Evolutionary conservation across 2,797 vertebrate species (phyloP), one percentile per base, ranked within the genome.

Genomic region (Phataginus tetradactyla): DNA sequence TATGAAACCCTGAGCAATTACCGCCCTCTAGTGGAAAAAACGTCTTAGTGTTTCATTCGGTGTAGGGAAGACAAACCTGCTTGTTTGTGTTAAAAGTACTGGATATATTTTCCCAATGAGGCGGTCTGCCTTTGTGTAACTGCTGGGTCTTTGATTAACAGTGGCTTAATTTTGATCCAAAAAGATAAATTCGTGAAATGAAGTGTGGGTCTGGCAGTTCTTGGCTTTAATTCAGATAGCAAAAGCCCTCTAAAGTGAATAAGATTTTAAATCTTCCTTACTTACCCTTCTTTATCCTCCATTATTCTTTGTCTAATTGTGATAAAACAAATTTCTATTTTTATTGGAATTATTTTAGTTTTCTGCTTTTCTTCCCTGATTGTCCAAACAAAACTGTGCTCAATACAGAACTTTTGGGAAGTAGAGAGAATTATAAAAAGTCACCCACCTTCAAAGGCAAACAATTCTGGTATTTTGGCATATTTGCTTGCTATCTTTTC

Each of bases 21-120:
- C 6, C 79, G 96, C 98, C 97, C 93, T 96, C 98, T 98, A 55
- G 98, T 96, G 98, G 97, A 69, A 5, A 29, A 91, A 37, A 32
- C 45, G 57, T 42, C 14, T 37, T 75, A 86, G 72, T 74, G 4
- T 61, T 55, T 90, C 57, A 1, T 17, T 66, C 7, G 1, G 5
- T 15, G 15, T 5, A 25, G 12, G n/a, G 29, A 81, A 64, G 59
- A 79, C 25, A 1, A 4, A 20, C 51, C 12, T 1, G 39, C 4
- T 0, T 0, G 4, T 10, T n/a, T 32, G 25, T 7, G 2, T 32
- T 39, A 64, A 32, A 53, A 66, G 64, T 0, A 21, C 49, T 7
- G 2, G 13, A 34, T 57, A n/a, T 17, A n/a, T 66, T 74, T 75
- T 42, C n/a, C 83, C 45, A 4, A 4, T 3, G 3, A 21, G 27